phyloP scores from a whole-genome alignment of 2,113 vertebrate genomes.

The Tachuris rubrigastra region DNA sequence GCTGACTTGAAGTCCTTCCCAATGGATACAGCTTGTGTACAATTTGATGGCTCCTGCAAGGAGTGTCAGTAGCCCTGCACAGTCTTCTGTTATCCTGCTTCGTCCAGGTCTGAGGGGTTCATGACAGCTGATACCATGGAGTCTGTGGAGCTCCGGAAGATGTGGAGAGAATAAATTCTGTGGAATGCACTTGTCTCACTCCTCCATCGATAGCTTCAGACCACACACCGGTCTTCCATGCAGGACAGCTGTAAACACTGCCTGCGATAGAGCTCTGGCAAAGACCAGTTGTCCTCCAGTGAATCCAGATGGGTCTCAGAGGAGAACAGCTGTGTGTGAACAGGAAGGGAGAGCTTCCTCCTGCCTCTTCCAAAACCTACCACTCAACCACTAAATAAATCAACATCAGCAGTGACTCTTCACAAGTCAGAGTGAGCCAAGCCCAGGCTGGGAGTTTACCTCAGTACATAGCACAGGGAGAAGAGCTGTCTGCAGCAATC shows the following conservation, averaged over 20 bases:
- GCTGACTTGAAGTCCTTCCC: background rate
- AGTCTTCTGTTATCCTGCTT: background rate
- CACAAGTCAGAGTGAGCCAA: slow-evolving; percentile 40
- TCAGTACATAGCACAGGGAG: background rate
- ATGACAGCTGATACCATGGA: background rate
- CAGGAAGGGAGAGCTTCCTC: slow-evolving; percentile 63
- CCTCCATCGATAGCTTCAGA: slow-evolving; percentile 28
- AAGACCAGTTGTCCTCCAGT: slow-evolving; percentile 54
- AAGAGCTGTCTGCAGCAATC: background rate
- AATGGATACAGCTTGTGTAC: background rate
- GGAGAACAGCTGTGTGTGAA: slow-evolving; percentile 71
- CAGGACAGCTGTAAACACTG: slow-evolving; percentile 58
- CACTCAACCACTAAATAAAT: slow-evolving; percentile 63
- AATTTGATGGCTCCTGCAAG: background rate
- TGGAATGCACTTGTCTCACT: slow-evolving; percentile 21
- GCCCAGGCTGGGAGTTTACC: slow-evolving; percentile 39
- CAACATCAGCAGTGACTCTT: slow-evolving; percentile 46
- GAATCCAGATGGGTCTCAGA: slow-evolving; percentile 52
- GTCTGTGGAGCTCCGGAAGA: background rate
- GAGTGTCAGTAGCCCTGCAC: background rate
- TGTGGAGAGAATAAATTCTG: background rate
- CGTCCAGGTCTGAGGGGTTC: background rate
- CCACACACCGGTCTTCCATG: slow-evolving; percentile 47
- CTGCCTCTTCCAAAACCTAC: slow-evolving; percentile 57
- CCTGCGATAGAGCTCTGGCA: slow-evolving; percentile 54